Conservation (phyloP, 2,888 invertebrate genomes). For the Pachymerium ferrugineum region DNA sequence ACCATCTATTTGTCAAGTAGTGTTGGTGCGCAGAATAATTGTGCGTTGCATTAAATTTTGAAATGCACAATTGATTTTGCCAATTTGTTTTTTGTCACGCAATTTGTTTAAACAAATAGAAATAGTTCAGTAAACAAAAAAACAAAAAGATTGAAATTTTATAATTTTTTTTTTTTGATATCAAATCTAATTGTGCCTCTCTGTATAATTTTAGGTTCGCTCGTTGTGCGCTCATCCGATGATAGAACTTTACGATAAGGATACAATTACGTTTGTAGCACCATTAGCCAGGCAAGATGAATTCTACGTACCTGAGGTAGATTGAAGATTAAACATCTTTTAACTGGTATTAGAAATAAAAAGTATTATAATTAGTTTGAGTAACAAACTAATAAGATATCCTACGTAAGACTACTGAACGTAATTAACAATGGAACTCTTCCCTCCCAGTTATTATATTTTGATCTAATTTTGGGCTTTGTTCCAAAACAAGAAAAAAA, state of each 20-base stretch:
- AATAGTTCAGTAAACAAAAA: too few species aligned
- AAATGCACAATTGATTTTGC: too few species aligned
- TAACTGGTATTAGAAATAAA: too few species aligned
- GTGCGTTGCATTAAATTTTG: neutral
- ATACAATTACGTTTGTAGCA: conserved; percentile 48
- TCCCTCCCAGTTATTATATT: too few species aligned
- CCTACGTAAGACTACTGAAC: too few species aligned
- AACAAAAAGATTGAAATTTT: too few species aligned
- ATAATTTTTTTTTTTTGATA: neutral
- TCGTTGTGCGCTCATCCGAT: conserved; percentile 50
- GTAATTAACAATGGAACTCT: too few species aligned
- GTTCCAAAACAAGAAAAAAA: too few species aligned
- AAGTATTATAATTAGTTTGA: too few species aligned
- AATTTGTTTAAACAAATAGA: neutral
- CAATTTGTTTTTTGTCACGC: neutral
- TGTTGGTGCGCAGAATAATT: neutral
- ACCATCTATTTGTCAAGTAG: too few species aligned
- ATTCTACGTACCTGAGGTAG: conserved; percentile 49
- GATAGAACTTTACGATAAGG: conserved; percentile 49
- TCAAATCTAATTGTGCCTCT: neutral
- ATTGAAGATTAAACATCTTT: neutral
- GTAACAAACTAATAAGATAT: too few species aligned
- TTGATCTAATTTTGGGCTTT: too few species aligned
- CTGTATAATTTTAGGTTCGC: conserved; percentile 37
- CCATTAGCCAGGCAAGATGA: conserved; percentile 50